Base-by-base conservation (phyloP, 2,888 invertebrate species). In the Netelia virgata region DNA sequence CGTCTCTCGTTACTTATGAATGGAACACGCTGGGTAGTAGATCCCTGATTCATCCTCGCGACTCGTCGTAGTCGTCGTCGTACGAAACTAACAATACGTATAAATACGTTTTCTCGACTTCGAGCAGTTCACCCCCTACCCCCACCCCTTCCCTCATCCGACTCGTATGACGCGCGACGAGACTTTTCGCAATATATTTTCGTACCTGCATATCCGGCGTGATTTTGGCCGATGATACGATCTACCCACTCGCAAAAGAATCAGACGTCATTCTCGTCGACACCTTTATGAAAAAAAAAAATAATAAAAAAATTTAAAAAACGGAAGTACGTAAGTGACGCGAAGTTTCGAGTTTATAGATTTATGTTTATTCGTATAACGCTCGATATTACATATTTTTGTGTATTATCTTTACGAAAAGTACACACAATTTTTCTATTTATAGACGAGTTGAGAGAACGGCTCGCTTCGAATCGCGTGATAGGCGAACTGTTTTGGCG, bases 11-110 rank as follows among this genome's bases (percentile, higher is more conserved):
- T 28, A 72, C 66, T 75, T 55, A 73, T 84, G 80, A 84, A 84
- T 80, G 76, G 79, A 68, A 80, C 18, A 55, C 28, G 72, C 20
- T 28, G 14, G 47, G 53, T 18, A 28, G 68, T 75, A 53, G 36
- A 64, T 64, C 23, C 74, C 78, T 70, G 79, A 83, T 72, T 83
- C 83, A 76, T 72, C 75, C 66, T 72, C 83, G 69, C 53, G 66
- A 41, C 66, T 41, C 43, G 50, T 72, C 57, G 50, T 74, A 18
- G 50, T 68, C 2, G 5, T 50, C 28, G 20, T n/a, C 28, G 5
- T 16, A 36, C n/a, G 16, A 8, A 16, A 41, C 55, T 57, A 28
- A 28, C 18, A 68, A 59, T 10, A 69, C 76, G 68, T 20, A 41
- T 23, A 20, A 53, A 23, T 55, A 23, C 28, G 28, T 18, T 76